A percentile compares a stretch with the other conserved stretches of the same genome.
These are phyloP conservation scores for Blastomussa wellsi DNA, from an alignment of 92 coral and sea anemone species.

Conservation along the genomic window DNA sequence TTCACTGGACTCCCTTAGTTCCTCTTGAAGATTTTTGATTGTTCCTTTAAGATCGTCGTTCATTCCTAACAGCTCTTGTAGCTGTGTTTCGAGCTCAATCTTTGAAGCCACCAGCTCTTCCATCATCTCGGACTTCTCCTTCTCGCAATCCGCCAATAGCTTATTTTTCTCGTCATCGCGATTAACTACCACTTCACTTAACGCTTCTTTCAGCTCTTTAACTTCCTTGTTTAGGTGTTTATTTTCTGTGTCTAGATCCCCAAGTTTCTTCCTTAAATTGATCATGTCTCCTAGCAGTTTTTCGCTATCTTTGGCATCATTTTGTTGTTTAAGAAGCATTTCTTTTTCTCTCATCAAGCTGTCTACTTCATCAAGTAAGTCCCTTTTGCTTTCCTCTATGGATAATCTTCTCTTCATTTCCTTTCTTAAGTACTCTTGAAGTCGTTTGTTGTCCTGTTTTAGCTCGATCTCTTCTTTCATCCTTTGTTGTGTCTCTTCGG, in stretches of 20 bases:
- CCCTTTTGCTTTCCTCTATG: slow-evolving; percentile 55
- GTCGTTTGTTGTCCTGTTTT: slow-evolving; percentile 58
- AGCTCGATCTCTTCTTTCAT: slow-evolving; percentile 53
- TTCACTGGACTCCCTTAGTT: slow-evolving; percentile 32
- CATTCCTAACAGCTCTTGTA: slow-evolving; percentile 48
- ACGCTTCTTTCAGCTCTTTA: slow-evolving; percentile 37
- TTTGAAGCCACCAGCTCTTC: slow-evolving; percentile 62
- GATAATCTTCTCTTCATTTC: slow-evolving; percentile 44
- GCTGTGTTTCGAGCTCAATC: slow-evolving; percentile 51
- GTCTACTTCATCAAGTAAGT: slow-evolving; percentile 50
- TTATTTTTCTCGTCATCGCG: slow-evolving; percentile 43
- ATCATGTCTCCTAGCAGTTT: slow-evolving; percentile 39
- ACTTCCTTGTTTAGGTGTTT: slow-evolving; percentile 51
- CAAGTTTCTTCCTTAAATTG: slow-evolving; percentile 37
- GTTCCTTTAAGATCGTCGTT: slow-evolving; percentile 68
- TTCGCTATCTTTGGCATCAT: slow-evolving; percentile 1
- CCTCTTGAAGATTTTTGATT: slow-evolving; percentile 40
- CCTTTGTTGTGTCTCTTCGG: slow-evolving; percentile 32
- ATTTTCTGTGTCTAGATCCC: slow-evolving; percentile 36
- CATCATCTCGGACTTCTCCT: slow-evolving; percentile 49
- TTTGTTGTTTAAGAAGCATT: slow-evolving; percentile 41
- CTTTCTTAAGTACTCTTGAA: slow-evolving; percentile 52
- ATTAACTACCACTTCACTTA: slow-evolving; percentile 48
- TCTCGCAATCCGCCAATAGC: slow-evolving; percentile 32
- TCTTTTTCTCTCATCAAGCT: slow-evolving; percentile 52